Base-by-base conservation (phyloP, 1,140 invertebrate genomes). In the Polypedilum pembai region DNA sequence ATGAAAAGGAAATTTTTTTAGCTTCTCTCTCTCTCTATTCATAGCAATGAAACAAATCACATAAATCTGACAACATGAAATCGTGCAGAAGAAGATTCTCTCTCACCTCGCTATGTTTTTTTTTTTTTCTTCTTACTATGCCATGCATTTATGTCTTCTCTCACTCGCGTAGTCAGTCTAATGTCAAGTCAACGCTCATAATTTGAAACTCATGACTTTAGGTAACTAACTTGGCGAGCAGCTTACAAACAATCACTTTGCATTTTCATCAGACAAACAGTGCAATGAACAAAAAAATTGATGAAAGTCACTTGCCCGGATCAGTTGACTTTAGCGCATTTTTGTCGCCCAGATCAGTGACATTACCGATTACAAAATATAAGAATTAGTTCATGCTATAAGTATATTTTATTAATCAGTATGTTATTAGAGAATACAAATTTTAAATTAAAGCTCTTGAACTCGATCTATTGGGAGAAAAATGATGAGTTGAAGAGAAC, bases 161-260 rank as follows among this genome's bases (percentile, higher is more conserved):
- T 56, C n/a, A 56, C 7, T 56, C 10, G 8, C 45, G 3, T 56
- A 33, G 24, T n/a, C 45, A 56, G 65, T 69, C 63, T 66, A 69
- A 69, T 69, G 65, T 69, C 65, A 69, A 69, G 65, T n/a, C 65
- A 69, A 69, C 7, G 17, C 65, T 69, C 65, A 69, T 69, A 69
- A 69, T 69, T 69, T 21, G 65, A 69, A 69, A 20, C 65, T 69
- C 65, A 69, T 69, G 65, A 21, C 65, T 18, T 1, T 69, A 18
- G n/a, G 65, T 18, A 18, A 21, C 65, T 21, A 4, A 7, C 17
- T n/a, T n/a, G n/a, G n/a, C 17, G 7, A 18, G 17, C 65, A 69
- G 17, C 65, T 20, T 18, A 18, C 65, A 69, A 69, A 69, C 65
- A 69, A 69, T 69, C 65, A 21, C 65, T 69, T 69, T 69, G 65